Evolutionary conservation across 2,797 vertebrate species (phyloP).

Genomic region (Emydoidea blandingii): DNA sequence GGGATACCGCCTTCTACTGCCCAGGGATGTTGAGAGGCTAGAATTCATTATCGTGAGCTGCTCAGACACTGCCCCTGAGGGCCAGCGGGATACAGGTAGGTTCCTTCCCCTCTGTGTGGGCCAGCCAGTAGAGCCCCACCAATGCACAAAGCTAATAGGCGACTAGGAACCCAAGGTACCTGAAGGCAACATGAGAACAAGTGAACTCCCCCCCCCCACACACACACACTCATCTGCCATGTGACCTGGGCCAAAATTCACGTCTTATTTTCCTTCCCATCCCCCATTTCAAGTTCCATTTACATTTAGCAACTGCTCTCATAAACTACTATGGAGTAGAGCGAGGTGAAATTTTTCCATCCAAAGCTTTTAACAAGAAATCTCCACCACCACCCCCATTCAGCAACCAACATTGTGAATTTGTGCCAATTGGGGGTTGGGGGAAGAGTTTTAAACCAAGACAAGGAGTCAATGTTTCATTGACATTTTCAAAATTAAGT

Average conservation of each 20-base stretch:
- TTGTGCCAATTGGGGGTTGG: neutral
- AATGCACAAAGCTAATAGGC: neutral
- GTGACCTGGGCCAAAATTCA: neutral
- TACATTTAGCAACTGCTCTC: neutral
- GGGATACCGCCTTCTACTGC: neutral
- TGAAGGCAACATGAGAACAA: no score
- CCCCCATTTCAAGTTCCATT: neutral
- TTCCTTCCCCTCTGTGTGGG: neutral
- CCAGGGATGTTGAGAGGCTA: neutral
- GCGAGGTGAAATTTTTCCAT: neutral
- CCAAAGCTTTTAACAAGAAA: neutral
- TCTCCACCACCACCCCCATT: no score
- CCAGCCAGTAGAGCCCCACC: no score
- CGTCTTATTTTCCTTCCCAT: neutral
- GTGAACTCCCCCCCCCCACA: no score
- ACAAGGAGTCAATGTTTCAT: neutral
- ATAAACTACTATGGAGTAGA: neutral
- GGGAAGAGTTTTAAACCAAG: neutral
- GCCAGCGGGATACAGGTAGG: neutral
- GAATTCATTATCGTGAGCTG: neutral
- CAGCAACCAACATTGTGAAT: neutral
- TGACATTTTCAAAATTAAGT: neutral
- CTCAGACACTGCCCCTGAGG: neutral
- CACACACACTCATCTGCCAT: no score
- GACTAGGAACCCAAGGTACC: no score